A percentile compares a stretch with the other conserved stretches of the same genome.
These are phyloP conservation scores for Leptinotarsa juncta DNA, from an alignment of 2,888 invertebrate species.

Conservation along the genomic window DNA sequence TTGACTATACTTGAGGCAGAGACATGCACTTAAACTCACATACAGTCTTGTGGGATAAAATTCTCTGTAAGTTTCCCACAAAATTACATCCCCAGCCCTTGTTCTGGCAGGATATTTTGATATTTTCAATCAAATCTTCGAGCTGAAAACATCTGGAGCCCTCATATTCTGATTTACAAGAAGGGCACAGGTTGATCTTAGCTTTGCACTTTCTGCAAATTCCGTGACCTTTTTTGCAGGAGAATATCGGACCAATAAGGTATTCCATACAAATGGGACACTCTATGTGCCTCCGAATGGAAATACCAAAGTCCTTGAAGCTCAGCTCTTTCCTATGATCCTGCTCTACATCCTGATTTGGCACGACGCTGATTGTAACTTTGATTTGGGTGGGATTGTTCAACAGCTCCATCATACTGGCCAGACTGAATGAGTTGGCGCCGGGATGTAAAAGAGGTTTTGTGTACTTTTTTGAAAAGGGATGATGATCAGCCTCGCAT, in stretches of 20 bases:
- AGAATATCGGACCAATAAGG: constrained; percentile 25
- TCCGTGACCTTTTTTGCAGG: constrained; percentile 29
- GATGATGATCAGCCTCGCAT: neutral
- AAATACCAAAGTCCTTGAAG: neutral
- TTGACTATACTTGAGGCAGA: too few relatives aligned
- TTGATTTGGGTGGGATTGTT: neutral
- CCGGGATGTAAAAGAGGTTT: neutral
- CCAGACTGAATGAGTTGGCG: neutral
- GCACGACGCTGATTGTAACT: constrained; percentile 5
- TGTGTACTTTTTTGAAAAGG: neutral
- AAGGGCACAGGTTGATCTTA: constrained; percentile 15
- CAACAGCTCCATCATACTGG: constrained; percentile 9
- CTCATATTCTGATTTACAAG: constrained; percentile 20
- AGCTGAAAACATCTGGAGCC: constrained; percentile 23
- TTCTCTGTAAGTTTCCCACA: constrained; percentile 19
- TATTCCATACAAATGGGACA: constrained; percentile 31
- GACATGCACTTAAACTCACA: constrained; percentile 11
- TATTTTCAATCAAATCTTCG: constrained; percentile 17
- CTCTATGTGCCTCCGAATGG: constrained; percentile 15
- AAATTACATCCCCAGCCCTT: constrained; percentile 24
- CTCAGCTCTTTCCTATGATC: neutral
- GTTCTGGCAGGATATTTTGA: constrained; percentile 21
- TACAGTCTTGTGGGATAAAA: constrained; percentile 8
- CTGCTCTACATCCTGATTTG: neutral
- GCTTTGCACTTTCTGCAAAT: constrained; percentile 27